These are phyloP conservation scores for Malachius bipustulatus DNA, from an alignment of 2,888 invertebrate genomes.

Conservation along the genomic window DNA sequence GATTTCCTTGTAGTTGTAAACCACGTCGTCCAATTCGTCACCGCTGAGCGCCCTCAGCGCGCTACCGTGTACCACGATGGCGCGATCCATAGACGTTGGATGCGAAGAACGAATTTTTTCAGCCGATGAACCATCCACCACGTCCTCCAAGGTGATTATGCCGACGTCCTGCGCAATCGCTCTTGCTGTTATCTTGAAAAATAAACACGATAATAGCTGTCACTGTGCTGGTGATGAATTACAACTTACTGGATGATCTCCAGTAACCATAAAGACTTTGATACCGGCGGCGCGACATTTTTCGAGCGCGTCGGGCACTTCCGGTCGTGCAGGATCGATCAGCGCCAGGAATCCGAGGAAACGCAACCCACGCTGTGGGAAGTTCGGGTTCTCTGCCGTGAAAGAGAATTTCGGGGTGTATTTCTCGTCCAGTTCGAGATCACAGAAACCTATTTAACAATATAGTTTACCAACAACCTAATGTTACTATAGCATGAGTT, in stretches of 20 bases:
- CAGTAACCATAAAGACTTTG: constrained; percentile 65
- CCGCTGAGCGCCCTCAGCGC: constrained; percentile 33
- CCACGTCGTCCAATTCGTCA: constrained; percentile 38
- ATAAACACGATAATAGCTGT: too few species aligned
- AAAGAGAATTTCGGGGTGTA: constrained; percentile 44
- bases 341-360: constrained; percentile 49
- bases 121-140: constrained; percentile 10
- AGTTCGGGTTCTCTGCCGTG: constrained; percentile 48
- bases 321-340: constrained; percentile 49
- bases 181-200: constrained; percentile 56
- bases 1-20: constrained; percentile 43
- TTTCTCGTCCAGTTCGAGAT: constrained; percentile 42
- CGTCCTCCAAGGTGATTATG: constrained; percentile 43
- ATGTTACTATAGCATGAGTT: too few species aligned
- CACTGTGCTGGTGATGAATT: too few species aligned
- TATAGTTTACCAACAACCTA: too few species aligned
- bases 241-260: constrained; percentile 59
- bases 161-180: constrained; percentile 61
- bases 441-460: constrained; percentile 79
- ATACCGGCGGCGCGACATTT: constrained; percentile 63
- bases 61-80: constrained; percentile 40
- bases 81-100: constrained; percentile 26
- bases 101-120: constrained; percentile 8
- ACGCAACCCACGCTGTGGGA: constrained; percentile 46
- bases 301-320: constrained; percentile 48